These are phyloP conservation scores for Eriosoma lanigerum DNA, from an alignment of 1,140 invertebrate species.

Conservation along the genomic window DNA sequence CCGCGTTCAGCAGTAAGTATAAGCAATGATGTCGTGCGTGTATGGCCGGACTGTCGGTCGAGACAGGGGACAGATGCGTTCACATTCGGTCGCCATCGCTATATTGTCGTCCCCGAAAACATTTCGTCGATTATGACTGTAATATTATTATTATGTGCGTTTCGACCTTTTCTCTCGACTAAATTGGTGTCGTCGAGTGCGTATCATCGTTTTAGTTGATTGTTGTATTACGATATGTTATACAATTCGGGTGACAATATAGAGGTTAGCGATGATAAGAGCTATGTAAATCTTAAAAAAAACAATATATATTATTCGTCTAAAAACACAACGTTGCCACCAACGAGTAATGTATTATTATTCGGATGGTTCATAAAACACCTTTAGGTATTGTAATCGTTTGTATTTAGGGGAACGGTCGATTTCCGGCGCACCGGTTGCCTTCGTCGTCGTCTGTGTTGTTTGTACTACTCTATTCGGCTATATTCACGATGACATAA, in stretches of 20 bases:
- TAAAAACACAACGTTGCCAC: not conserved
- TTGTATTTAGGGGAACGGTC: constrained; percentile 28
- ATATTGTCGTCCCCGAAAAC: constrained; percentile 26
- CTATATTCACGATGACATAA: constrained; percentile 3
- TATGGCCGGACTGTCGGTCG: not conserved
- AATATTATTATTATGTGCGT: not conserved
- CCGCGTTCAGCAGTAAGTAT: constrained; percentile 5
- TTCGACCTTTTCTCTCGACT: not conserved
- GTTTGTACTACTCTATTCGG: not conserved
- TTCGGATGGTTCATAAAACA: constrained; percentile 20
- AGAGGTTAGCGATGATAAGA: no score
- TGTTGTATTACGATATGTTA: no score
- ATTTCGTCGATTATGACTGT: constrained; percentile 26
- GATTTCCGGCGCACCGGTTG: constrained; percentile 43
- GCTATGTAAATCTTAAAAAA: no score
- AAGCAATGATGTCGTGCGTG: not conserved
- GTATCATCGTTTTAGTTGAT: no score
- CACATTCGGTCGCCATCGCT: constrained; percentile 6
- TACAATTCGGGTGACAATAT: no score
- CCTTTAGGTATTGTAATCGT: constrained; percentile 25
- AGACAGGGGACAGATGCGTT: constrained; percentile 33
- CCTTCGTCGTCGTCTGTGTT: not conserved
- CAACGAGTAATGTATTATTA: constrained; percentile 20
- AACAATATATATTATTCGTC: not conserved
- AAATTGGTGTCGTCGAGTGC: not conserved